Evolutionary conservation across 2,113 vertebrate genomes (phyloP), one percentile per base, ranked within the genome.

Genomic region (Megaptera novaeangliae): DNA sequence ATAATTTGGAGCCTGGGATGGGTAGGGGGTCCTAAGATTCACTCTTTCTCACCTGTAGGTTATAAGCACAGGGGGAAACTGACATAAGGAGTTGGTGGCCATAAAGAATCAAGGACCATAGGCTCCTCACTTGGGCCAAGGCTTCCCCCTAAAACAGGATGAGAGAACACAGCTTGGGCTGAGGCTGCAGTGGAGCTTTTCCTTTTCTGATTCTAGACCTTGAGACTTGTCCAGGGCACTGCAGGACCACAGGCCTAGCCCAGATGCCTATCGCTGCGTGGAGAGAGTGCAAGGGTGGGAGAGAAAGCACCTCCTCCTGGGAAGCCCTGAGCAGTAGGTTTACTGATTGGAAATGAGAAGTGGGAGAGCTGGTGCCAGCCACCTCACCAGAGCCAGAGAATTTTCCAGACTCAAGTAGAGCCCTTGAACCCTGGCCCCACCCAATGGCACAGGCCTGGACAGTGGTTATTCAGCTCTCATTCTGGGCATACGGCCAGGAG

Each of bases 401-500:
- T 4, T 9, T 49, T 44, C 31, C 20, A 29, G 15, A 23, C 46
- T 74, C 12, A 61, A 52, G 83, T 3, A 31, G 34, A 83, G 39
- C 21, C 49, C 52, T 49, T 39, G 27, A 46, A 49, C 8, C 25
- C 5, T 18, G 27, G 57, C 8, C 66, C 23, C 5, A 34, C 13
- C 5, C 29, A 86, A 6, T 23, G 13, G 52, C 12, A 15, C 15
- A 46, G 44, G 10, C 23, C 71, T 14, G 10, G 74, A 55, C 29
- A 68, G 18, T 20, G 27, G 31, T 57, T 52, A 1, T 12, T 31
- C 61, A 41, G 44, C 57, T 75, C 23, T n/a, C 10, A 10, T n/a
- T 2, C 9, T 0, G 2, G 14, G 20, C 1, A 44, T 12, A 8
- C 0, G 0, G 6, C 55, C 12, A 14, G 44, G 17, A 61, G 25